Evolutionary conservation across 2,797 vertebrate species (phyloP), one percentile per base, ranked within the genome.

Genomic region (Cossypha dichroa): DNA sequence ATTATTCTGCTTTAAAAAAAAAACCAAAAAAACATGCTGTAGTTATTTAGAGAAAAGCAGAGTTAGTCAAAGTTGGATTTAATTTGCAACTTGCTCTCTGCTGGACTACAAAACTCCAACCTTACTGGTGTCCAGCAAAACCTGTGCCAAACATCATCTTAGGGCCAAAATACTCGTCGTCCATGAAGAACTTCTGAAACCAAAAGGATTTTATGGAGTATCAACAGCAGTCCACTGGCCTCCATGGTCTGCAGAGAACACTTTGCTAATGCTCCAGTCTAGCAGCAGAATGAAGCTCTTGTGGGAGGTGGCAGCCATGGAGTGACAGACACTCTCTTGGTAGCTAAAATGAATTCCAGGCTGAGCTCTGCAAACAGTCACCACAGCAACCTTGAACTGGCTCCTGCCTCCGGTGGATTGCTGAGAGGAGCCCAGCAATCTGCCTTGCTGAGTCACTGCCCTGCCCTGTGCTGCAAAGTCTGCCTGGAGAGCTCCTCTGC

Each of bases 221-320:
- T 46, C 49, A 96, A 90, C 33, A 91, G 60, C 46, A 86, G 77
- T 75, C 73, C 91, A 79, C 45, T 91, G 83, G 69, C 29, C 80
- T 81, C 83, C 63, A n/a, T 56, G 91, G 91, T 96, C 62, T 92
- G 80, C 82, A 88, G 73, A 76, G 85, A 95, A 94, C 51, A 7
- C 18, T 80, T 54, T 66, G 13, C 63, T 56, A 52, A 45, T 29
- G 38, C 70, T 94, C 52, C 82, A 83, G 93, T 82, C 87, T 91
- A 81, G 90, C 89, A 88, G 88, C 76, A 93, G 89, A 94, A 90
- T 0, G 75, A 85, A 93, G 76, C 73, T 93, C 82, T 56, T 79
- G 94, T 93, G 91, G 91, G 96, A 96, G 94, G 96, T 90, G 93
- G 91, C 60, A 96, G 94, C 88, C 94, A 85, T 23, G 59, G 69